A percentile compares a stretch with the other conserved stretches of the same genome.
Conservation (phyloP, 2,113 vertebrate genomes). For the Coreoperca whiteheadi region DNA sequence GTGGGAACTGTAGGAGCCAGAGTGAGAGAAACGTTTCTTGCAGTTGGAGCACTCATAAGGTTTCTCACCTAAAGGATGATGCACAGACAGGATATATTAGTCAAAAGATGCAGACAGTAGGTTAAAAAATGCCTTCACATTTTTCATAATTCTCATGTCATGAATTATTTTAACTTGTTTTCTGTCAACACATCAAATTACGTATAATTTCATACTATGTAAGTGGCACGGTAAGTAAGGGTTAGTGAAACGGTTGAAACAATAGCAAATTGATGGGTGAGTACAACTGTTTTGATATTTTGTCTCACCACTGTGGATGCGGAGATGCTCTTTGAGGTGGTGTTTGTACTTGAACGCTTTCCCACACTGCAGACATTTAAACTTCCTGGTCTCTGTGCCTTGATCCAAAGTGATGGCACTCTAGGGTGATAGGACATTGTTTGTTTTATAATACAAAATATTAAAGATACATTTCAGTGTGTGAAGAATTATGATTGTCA, state of each 20-base stretch:
- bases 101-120: neutral
- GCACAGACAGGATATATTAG: constrained; percentile 22
- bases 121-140: constrained; percentile 32
- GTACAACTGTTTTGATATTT: constrained; percentile 52
- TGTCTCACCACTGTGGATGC: constrained; percentile 88
- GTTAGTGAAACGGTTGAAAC: constrained; percentile 55
- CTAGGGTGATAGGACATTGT: constrained; percentile 44
- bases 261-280: constrained; percentile 59
- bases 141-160: constrained; percentile 24
- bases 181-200: constrained; percentile 42
- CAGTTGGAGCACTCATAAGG: constrained; percentile 88
- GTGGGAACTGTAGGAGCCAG: constrained; percentile 89
- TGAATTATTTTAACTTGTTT: constrained; percentile 35
- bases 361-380: constrained; percentile 88
- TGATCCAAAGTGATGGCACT: constrained; percentile 74
- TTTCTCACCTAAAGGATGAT: constrained; percentile 83
- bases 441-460: neutral
- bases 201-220: constrained; percentile 53
- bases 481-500: neutral
- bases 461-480: neutral
- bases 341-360: constrained; percentile 91
- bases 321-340: constrained; percentile 89
- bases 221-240: constrained; percentile 57
- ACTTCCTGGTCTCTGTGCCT: constrained; percentile 84
- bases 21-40: constrained; percentile 89